Base-by-base conservation (phyloP, 2,888 invertebrate genomes). In the Noctuana brunneofusca region DNA sequence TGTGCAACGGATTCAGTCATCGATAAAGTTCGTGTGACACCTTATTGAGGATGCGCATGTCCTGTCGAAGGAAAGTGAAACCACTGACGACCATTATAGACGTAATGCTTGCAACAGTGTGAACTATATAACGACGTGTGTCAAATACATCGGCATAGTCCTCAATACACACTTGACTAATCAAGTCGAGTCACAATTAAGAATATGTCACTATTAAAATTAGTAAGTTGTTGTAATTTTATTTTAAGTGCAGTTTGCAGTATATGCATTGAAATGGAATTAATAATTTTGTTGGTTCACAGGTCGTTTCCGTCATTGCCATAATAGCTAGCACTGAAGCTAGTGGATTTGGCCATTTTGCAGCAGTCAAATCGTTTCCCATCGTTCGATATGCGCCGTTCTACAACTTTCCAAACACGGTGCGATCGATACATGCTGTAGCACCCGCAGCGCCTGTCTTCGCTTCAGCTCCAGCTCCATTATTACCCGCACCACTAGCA, bases 41-140 rank as follows among this genome's bases (percentile, higher is more conserved):
- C 81, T 84, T 81, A 88, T 86, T 84, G 80, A 79, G 79, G 79
- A 85, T 84, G 83, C 87, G 70, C 77, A 76, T 76, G 84, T 87
- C 87, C 89, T 87, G 82, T 67, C 86, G 78, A 85, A 84, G 89
- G 86, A 91, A 91, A 91, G 91, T 90, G 91, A 91, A 91, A 91
- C 76, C 79, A 72, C 72, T 65, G 69, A 66, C 75, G 76, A 83
- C 81, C 69, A 74, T 84, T 79, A 81, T 78, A 84, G 79, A 80
- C 83, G 85, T 83, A 83, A 86, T 80, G 81, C 85, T 89, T 90
- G 89, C 89, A 90, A 88, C 89, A 90, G 83, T 87, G 78, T 87
- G 86, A 87, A 88, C 87, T 91, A 91, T 91, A 91, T 89, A 91
- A 89, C 76, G 79, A 80, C 82, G 73, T 75, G 83, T 87, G 80